These are phyloP conservation scores for Lysandra bellargus DNA, from an alignment of 2,888 invertebrate genomes.

Conservation along the genomic window DNA sequence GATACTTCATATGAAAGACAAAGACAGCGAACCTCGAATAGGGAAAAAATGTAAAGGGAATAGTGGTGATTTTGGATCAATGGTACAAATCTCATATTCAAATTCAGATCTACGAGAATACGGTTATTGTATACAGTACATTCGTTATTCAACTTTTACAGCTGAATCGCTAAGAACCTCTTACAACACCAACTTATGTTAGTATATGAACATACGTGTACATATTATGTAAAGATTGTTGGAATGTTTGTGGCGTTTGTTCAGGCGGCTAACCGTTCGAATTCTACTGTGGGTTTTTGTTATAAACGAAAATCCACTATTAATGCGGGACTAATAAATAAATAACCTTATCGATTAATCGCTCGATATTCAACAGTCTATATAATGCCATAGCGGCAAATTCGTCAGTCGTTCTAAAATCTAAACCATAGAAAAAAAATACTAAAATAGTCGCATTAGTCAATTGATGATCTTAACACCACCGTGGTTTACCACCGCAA, in stretches of 20 bases:
- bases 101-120: conserved; percentile 58
- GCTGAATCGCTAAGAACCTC: conserved; percentile 21
- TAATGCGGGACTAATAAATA: background rate
- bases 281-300: conserved; percentile 35
- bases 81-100: conserved; percentile 42
- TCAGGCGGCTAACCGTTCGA: conserved; percentile 54
- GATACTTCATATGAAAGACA: no score
- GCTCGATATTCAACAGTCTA: background rate
- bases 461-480: background rate
- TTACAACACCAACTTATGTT: conserved; percentile 19
- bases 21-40: no score
- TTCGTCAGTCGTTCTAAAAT: background rate
- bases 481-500: conserved; percentile 28
- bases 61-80: background rate
- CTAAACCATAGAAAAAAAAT: background rate
- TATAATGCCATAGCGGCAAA: background rate
- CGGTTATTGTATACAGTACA: conserved; percentile 3
- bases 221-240: conserved; percentile 43
- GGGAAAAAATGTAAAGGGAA: no score
- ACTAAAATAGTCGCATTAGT: conserved; percentile 19
- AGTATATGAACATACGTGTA: background rate
- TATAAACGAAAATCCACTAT: background rate
- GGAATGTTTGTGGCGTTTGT: conserved; percentile 68
- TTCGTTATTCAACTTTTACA: background rate
- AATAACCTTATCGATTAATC: conserved; percentile 1